These are phyloP conservation scores for Calycopis cecrops DNA, from an alignment of 1,140 invertebrate genomes.

Conservation along the genomic window DNA sequence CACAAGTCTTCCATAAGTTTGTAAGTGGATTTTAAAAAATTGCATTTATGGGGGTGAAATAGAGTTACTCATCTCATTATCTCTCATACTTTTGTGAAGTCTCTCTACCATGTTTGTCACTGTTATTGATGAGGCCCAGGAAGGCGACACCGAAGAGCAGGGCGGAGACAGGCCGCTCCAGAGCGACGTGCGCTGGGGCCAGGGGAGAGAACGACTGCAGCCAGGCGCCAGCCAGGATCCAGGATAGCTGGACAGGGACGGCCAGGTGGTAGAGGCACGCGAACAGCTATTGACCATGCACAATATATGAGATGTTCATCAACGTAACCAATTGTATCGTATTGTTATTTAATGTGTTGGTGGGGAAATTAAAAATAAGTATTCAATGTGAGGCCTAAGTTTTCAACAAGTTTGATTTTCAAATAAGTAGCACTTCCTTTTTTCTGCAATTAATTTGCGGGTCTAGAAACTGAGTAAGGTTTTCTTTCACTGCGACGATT, in stretches of 20 bases:
- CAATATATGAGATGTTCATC: too few species aligned
- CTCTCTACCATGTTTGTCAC: neutral
- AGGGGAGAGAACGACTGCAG: conserved; percentile 1
- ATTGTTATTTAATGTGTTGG: neutral
- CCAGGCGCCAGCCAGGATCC: conserved; percentile 27
- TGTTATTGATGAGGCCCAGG: conserved; percentile 1
- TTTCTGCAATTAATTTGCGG: too few species aligned
- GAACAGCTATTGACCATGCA: conserved; percentile 21
- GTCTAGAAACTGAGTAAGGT: too few species aligned
- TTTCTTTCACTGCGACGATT: too few species aligned
- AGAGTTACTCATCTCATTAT: conserved; percentile 25
- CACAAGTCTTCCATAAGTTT: too few species aligned
- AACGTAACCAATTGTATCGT: neutral
- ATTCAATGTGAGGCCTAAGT: too few species aligned
- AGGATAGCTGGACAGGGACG: conserved; percentile 24
- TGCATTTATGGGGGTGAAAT: too few species aligned
- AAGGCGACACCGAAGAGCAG: neutral
- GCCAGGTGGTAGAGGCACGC: conserved; percentile 26
- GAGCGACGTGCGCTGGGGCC: neutral
- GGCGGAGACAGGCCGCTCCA: conserved; percentile 10
- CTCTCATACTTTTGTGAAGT: conserved; percentile 14
- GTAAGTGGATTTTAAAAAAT: too few species aligned
- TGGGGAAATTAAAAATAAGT: too few species aligned
- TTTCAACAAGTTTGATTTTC: too few species aligned
- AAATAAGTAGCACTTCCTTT: too few species aligned